Conservation (phyloP, 2,797 vertebrate species). For the Semotilus atromaculatus region DNA sequence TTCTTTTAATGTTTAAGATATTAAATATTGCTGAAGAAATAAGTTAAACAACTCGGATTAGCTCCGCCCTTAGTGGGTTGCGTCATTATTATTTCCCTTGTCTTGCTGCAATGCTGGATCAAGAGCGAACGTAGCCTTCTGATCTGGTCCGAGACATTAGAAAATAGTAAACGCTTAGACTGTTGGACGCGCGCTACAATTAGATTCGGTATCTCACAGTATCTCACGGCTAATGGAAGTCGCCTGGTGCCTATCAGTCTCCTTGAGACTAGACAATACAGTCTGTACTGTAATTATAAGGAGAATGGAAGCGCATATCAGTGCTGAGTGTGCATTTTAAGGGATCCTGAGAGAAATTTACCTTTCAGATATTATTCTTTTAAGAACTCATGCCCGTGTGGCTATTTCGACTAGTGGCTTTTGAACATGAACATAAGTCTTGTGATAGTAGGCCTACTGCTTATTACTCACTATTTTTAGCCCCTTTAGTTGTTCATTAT, state of each 20-base stretch:
- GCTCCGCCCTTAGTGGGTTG: no score
- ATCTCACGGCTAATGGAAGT: constrained; percentile 42
- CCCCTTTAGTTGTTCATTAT: neutral
- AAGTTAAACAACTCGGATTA: no score
- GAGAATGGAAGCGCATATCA: neutral
- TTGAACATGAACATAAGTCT: neutral
- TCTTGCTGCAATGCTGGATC: no score
- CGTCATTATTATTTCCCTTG: no score
- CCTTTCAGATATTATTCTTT: neutral
- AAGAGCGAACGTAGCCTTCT: no score
- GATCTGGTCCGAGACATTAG: no score
- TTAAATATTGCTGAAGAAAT: no score
- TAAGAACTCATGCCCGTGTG: neutral
- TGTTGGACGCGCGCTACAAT: no score
- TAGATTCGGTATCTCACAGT: constrained; percentile 33
- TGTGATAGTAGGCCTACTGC: neutral
- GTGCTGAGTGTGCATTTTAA: constrained; percentile 10
- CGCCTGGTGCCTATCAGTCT: constrained; percentile 37
- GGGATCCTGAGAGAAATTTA: constrained; percentile 3
- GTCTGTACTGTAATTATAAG: constrained; percentile 23
- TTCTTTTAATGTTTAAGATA: no score
- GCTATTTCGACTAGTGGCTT: neutral
- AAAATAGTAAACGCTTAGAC: no score
- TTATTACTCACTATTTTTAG: constrained; percentile 7
- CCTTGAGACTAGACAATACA: constrained; percentile 25